phyloP scores from a whole-genome alignment of 2,888 invertebrate species.

The Brassicogethes aeneus region DNA sequence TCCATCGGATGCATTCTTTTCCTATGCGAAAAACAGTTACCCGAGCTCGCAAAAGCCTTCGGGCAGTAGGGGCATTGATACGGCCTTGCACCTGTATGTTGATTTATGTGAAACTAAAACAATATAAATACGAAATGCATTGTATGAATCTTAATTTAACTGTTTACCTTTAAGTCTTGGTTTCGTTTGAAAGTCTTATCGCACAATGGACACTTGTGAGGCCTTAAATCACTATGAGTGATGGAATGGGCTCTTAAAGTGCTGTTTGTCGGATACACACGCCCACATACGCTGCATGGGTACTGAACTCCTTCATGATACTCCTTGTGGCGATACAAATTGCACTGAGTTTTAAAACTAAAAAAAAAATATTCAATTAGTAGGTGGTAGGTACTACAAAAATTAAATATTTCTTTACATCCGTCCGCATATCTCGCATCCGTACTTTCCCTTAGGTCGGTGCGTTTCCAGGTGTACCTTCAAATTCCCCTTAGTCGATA shows the following conservation, averaged over 20 bases:
- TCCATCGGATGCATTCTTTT: constrained; percentile 62
- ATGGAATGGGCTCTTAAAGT: constrained; percentile 61
- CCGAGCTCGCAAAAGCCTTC: constrained; percentile 62
- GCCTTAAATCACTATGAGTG: constrained; percentile 59
- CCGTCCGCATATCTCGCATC: constrained; percentile 56
- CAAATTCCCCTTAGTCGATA: constrained; percentile 53
- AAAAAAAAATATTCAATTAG: constrained; percentile 20
- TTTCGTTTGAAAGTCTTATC: constrained; percentile 65
- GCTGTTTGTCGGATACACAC: constrained; percentile 60
- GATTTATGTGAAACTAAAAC: constrained; percentile 62
- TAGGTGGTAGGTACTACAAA: neutral
- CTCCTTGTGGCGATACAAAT: constrained; percentile 55
- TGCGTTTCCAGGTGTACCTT: constrained; percentile 57
- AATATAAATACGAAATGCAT: constrained; percentile 4
- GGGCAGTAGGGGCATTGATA: constrained; percentile 68
- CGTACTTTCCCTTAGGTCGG: constrained; percentile 53
- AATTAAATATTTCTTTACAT: too few relatives aligned
- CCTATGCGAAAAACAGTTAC: constrained; percentile 65
- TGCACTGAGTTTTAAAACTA: constrained; percentile 58
- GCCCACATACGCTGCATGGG: constrained; percentile 57
- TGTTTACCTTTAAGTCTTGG: constrained; percentile 63
- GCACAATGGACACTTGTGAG: constrained; percentile 59
- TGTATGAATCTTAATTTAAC: too few relatives aligned
- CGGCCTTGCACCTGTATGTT: constrained; percentile 64
- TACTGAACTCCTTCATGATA: constrained; percentile 50